Evolutionary conservation across 2,797 vertebrate species (phyloP), one percentile per base, ranked within the genome.

Genomic region (Acipenser oxyrinchus): DNA sequence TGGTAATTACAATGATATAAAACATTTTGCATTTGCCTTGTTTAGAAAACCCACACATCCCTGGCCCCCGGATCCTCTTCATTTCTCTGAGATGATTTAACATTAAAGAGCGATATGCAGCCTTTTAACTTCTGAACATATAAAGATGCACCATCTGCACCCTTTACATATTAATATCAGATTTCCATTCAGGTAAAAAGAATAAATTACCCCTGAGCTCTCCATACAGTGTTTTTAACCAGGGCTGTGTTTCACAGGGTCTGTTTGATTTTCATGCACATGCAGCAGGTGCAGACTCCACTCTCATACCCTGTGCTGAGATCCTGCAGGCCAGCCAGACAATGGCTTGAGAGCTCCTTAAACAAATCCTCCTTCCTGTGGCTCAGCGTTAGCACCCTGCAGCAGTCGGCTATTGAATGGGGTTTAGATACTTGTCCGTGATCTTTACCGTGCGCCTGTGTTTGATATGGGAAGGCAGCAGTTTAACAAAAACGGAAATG

Each of bases 141-240:
- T 50, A 48, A 60, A 50, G 69, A 48, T 15, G 12, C 58, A 59
- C 66, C 63, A 23, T 70, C 58, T 50, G 63, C 65, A 48, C 62
- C 13, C 57, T 77, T 70, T 87, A 88, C 79, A 90, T 83, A 88
- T 87, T 78, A 70, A 88, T 78, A 89, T 86, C 73, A 87, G 78
- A n/a, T 62, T 57, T 69, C 70, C 2, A 12, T 64, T 55, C 62
- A 79, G 72, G 83, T 79, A 79, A 77, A 84, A 81, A 74, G 74
- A 6, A 64, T 10, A 66, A 65, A 71, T 73, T 73, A 76, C 69
- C 60, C 70, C 11, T 1, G 60, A 67, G 49, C 48, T 10, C 9
- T 49, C 48, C 1, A 65, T 10, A 7, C 71, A 76, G 73, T 37
- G 23, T 76, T 82, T 68, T 82, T 69, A 77, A 69, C 65, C 64